A percentile compares a stretch with the other conserved stretches of the same genome.
Evolutionary conservation across 1,140 invertebrate genomes (phyloP).

Genomic region (Stegodyphus dumicola): DNA sequence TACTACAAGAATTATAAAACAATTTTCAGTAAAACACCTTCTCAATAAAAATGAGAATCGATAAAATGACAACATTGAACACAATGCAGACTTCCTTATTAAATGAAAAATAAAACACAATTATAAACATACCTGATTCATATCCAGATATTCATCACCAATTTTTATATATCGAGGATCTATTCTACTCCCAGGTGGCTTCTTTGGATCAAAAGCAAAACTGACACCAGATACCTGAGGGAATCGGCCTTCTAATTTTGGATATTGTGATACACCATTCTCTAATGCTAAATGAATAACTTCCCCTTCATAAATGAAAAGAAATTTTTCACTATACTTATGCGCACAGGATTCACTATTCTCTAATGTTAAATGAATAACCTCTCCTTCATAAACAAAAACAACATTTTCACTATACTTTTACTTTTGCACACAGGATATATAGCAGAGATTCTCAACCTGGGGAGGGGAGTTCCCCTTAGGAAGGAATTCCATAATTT

Average conservation of each 20-base stretch:
- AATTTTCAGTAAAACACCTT: neutral
- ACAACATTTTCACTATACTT: no score
- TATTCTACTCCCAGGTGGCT: constrained; percentile 77
- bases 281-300: constrained; percentile 81
- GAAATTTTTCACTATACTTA: no score
- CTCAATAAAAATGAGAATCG: neutral
- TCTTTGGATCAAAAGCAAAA: constrained; percentile 85
- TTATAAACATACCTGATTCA: constrained; percentile 71
- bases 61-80: neutral
- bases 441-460: no score
- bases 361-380: constrained; percentile 80
- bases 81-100: constrained; percentile 1
- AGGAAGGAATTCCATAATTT: no score
- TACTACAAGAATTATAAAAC: no score
- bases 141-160: constrained; percentile 83
- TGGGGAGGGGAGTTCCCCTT: no score
- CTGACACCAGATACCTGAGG: constrained; percentile 83
- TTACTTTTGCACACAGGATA: no score
- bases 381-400: constrained; percentile 71
- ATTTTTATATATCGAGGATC: constrained; percentile 80
- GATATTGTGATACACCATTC: constrained; percentile 82
- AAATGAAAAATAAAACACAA: neutral
- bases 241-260: constrained; percentile 84
- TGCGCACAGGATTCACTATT: constrained; percentile 73
- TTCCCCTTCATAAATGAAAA: constrained; percentile 70